Base-by-base conservation (phyloP, 2,113 vertebrate species). In the Etheostoma cragini region DNA sequence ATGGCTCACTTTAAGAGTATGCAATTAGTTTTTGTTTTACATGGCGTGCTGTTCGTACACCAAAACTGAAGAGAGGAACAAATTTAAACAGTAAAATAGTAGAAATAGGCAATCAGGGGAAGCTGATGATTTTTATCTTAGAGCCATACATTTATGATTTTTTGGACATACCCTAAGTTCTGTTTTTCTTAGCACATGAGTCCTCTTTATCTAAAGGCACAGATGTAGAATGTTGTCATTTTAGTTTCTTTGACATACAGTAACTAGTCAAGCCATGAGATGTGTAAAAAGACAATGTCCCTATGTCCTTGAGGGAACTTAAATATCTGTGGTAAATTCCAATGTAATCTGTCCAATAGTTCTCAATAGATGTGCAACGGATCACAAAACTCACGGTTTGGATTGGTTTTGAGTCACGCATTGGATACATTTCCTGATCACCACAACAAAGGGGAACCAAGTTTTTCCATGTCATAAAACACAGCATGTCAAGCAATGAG, bases 11-110 rank as follows among this genome's bases (percentile, higher is more conserved):
- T 81, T 80, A 35, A 84, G 56, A 88, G 62, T 67, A 66, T 90
- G 84, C 83, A 87, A 91, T 93, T 93, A 88, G 67, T 75, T 88
- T 88, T 91, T 84, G 83, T 91, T 93, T 92, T 77, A 70, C 54
- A 82, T 90, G 90, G 89, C 78, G 8, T 24, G 60, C 67, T 77
- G 65, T 80, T 78, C n/a, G 15, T 79, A 15, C 57, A 80, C n/a
- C 78, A 82, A 61, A 78, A 68, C 60, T 24, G 58, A 60, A 58
- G 47, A 78, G 81, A 75, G 76, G 70, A 46, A 56, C 8, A 72
- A 42, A 49, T 79, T 83, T 86, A 45, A 78, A 76, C 84, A 81
- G 65, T 52, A 60, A 80, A 79, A 38, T 2, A 54, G n/a, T 30
- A 82, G 62, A 67, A 87, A 73, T 30, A 61, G 52, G 66, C 57